These are phyloP conservation scores for Paradisaea rubra DNA, from an alignment of 2,113 vertebrate genomes.

Conservation along the genomic window DNA sequence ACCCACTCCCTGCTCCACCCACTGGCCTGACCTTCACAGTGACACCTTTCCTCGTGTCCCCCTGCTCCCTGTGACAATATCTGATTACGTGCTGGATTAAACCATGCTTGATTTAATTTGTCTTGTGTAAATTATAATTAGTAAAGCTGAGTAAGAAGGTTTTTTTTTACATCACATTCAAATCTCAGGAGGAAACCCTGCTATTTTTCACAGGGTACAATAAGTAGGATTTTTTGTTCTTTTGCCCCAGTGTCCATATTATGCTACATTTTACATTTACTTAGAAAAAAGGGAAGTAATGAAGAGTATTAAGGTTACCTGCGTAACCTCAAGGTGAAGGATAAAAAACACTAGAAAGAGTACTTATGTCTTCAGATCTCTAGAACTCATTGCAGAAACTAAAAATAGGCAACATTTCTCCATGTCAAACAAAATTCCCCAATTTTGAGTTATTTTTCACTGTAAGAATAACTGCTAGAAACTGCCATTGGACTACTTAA, in stretches of 20 bases:
- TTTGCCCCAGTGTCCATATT: not conserved
- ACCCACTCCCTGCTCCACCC: too few species aligned
- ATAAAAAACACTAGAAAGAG: not conserved
- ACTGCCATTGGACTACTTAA: not conserved
- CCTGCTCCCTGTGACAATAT: not conserved
- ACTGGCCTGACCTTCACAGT: not conserved
- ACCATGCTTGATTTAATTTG: not conserved
- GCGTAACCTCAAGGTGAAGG: not conserved
- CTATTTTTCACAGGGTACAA: not conserved
- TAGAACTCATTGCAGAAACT: not conserved
- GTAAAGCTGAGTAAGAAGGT: not conserved
- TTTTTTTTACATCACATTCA: not conserved
- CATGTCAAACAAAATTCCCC: not conserved
- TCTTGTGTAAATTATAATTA: not conserved
- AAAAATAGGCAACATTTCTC: not conserved
- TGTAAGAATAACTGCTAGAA: not conserved
- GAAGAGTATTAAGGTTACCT: not conserved
- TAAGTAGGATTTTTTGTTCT: not conserved
- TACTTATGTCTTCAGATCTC: not conserved
- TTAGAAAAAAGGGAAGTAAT: not conserved
- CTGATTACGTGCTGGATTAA: not conserved
- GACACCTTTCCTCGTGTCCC: fast-evolving
- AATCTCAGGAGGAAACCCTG: not conserved
- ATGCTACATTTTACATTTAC: not conserved
- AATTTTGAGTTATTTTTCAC: not conserved